Evolutionary conservation across 2,888 invertebrate species (phyloP).

Genomic region (Pammene aurita): DNA sequence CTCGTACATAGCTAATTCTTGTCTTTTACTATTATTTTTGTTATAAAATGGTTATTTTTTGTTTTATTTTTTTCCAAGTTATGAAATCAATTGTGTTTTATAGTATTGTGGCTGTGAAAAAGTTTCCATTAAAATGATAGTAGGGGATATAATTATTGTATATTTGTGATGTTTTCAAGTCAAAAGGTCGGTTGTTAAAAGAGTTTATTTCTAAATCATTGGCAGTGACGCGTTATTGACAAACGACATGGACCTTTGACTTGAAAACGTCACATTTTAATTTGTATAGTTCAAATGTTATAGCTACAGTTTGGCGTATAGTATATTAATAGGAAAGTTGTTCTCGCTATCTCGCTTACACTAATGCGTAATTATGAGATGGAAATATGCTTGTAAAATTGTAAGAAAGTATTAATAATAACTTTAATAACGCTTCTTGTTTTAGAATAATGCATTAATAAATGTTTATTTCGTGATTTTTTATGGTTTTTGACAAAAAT

Average conservation of each 20-base stretch:
- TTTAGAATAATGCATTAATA: not conserved
- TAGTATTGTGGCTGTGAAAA: slow-evolving; percentile 49
- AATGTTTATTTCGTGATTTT: not conserved
- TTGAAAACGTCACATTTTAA: not conserved
- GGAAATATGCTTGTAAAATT: slow-evolving; percentile 1
- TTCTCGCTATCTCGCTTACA: slow-evolving; percentile 15
- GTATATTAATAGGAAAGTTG: slow-evolving; percentile 5
- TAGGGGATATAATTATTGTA: slow-evolving; percentile 35
- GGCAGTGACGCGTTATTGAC: no score
- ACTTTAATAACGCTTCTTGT: not conserved
- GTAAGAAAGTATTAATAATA: not conserved
- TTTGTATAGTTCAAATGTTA: slow-evolving; percentile 37
- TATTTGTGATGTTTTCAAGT: slow-evolving; percentile 4
- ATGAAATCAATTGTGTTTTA: slow-evolving; percentile 37
- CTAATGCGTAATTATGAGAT: slow-evolving; percentile 11
- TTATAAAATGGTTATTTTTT: slow-evolving; percentile 16
- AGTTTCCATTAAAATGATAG: slow-evolving; percentile 43
- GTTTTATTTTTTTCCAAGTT: slow-evolving; percentile 6
- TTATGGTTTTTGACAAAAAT: no score
- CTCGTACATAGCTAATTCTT: slow-evolving; percentile 8
- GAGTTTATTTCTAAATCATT: no score
- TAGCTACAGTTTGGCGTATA: not conserved
- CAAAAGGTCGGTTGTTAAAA: no score
- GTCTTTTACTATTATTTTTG: no score
- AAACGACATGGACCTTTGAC: no score